Conservation (phyloP, 1,140 invertebrate genomes). For the Drosophila teissieri region DNA sequence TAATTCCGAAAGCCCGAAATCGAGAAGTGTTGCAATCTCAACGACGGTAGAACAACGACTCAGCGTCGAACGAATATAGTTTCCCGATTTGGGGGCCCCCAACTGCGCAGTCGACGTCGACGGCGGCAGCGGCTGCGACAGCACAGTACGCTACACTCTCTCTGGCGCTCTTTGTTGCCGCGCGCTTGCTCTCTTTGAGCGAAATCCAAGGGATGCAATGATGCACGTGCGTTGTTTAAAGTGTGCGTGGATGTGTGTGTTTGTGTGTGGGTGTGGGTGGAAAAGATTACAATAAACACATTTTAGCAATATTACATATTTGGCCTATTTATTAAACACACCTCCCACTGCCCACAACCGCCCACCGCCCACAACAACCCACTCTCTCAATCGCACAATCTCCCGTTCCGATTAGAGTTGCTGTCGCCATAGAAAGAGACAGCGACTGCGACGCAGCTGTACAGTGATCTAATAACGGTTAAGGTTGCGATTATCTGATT, state of each 20-base stretch:
- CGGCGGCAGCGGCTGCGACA: slow-evolving; percentile 1
- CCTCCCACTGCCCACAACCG: slow-evolving; percentile 12
- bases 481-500: slow-evolving; percentile 49
- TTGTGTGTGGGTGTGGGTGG: slow-evolving; percentile 16
- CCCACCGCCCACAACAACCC: slow-evolving; percentile 13
- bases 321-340: slow-evolving; percentile 78
- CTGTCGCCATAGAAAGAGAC: slow-evolving; percentile 14
- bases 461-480: slow-evolving; percentile 53
- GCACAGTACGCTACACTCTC: not conserved
- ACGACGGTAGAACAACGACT: slow-evolving; percentile 84
- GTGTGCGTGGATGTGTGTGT: not conserved
- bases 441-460: slow-evolving; percentile 31
- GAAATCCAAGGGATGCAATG: slow-evolving; percentile 67
- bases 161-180: slow-evolving; percentile 39
- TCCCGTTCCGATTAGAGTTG: slow-evolving; percentile 50
- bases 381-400: slow-evolving; percentile 3
- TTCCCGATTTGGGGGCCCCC: slow-evolving; percentile 66
- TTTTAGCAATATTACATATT: slow-evolving; percentile 83
- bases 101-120: slow-evolving; percentile 46
- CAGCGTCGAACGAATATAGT: slow-evolving; percentile 51
- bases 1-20: slow-evolving; percentile 44
- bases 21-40: slow-evolving; percentile 81
- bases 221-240: slow-evolving; percentile 61
- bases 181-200: slow-evolving; percentile 46
- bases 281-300: slow-evolving; percentile 83